Evolutionary conservation across 2,888 invertebrate genomes (phyloP).

Genomic region (Sarcophaga subvicina): DNA sequence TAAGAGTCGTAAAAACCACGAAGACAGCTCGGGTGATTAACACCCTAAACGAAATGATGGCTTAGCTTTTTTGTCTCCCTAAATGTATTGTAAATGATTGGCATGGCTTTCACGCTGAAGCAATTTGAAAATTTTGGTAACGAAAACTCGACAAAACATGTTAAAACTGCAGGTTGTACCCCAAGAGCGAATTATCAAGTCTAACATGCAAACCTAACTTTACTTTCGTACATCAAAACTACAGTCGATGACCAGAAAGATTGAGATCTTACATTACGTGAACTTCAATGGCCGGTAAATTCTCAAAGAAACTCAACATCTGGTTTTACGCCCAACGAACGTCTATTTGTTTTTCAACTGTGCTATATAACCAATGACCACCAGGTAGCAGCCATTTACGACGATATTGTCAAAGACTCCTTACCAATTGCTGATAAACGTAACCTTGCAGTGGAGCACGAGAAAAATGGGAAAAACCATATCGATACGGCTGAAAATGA

Average conservation of each 20-base stretch:
- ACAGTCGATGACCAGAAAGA: background rate
- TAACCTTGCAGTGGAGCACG: background rate
- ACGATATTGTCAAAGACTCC: background rate
- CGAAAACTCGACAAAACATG: background rate
- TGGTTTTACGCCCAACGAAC: background rate
- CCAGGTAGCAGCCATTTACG: background rate
- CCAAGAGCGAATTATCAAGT: background rate
- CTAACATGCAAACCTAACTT: background rate
- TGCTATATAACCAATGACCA: too few relatives aligned
- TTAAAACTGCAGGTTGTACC: background rate
- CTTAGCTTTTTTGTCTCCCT: background rate
- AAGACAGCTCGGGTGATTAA: background rate
- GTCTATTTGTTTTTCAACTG: background rate
- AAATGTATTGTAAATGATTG: background rate
- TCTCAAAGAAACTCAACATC: background rate
- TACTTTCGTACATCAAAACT: background rate
- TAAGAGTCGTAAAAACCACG: background rate
- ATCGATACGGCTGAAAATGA: too few relatives aligned
- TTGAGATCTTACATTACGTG: background rate
- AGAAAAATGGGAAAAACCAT: background rate
- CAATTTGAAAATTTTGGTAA: conserved; percentile 3
- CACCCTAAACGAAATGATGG: background rate
- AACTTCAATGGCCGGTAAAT: conserved; percentile 12
- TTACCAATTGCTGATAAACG: background rate
- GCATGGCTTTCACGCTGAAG: background rate